phyloP scores from a whole-genome alignment of 2,113 vertebrate genomes.

The Phrynosoma platyrhinos region DNA sequence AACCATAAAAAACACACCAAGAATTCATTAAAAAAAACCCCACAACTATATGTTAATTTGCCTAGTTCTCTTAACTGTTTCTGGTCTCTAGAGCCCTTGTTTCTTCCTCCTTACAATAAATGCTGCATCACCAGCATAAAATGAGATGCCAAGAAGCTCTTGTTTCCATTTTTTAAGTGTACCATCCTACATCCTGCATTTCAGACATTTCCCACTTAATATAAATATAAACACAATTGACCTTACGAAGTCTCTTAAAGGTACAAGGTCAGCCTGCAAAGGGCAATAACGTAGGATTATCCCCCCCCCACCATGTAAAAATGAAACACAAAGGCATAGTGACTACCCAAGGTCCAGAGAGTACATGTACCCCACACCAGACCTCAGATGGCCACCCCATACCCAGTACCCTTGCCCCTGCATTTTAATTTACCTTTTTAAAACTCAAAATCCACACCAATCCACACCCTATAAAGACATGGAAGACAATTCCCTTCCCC shows the following conservation, averaged over 20 bases:
- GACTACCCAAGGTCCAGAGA: too few species aligned
- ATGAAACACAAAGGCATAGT: too few species aligned
- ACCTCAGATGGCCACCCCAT: too few species aligned
- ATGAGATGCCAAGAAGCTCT: neutral
- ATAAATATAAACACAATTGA: neutral
- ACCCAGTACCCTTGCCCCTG: too few species aligned
- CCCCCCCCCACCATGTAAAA: too few species aligned
- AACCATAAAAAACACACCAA: neutral
- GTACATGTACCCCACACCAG: too few species aligned
- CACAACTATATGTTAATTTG: neutral
- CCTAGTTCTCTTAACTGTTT: neutral
- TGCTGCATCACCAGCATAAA: neutral
- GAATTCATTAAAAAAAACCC: neutral
- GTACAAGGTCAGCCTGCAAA: neutral
- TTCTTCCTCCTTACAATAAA: neutral
- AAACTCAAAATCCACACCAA: too few species aligned
- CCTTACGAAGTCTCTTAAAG: too few species aligned
- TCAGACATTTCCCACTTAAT: neutral
- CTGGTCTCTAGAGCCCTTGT: neutral
- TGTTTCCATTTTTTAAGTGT: neutral
- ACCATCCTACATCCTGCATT: neutral
- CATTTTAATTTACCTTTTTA: too few species aligned
- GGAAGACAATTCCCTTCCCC: too few species aligned
- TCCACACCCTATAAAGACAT: too few species aligned
- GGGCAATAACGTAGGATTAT: too few species aligned